A percentile compares a stretch with the other conserved stretches of the same genome.
These are phyloP conservation scores for Margarornis squamiger DNA, from an alignment of 2,797 vertebrate genomes.

Conservation along the genomic window DNA sequence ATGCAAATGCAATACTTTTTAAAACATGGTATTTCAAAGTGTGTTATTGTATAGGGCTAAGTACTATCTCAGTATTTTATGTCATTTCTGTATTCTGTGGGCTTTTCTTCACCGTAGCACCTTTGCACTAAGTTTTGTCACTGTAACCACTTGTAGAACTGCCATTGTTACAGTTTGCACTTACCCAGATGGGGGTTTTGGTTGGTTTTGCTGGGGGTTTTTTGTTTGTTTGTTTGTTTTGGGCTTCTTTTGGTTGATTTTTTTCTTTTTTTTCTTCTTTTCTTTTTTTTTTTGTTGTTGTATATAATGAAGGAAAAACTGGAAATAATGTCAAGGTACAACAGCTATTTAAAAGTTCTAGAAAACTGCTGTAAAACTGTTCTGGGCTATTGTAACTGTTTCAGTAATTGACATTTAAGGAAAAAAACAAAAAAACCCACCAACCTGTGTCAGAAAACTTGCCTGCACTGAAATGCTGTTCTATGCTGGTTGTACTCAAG, in stretches of 20 bases:
- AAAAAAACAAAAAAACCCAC: background rate
- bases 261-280: no score
- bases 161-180: slow-evolving; percentile 61
- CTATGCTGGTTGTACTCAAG: slow-evolving; percentile 66
- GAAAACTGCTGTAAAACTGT: slow-evolving; percentile 62
- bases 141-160: slow-evolving; percentile 71
- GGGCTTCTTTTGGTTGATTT: background rate
- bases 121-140: slow-evolving; percentile 71
- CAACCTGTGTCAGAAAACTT: slow-evolving; percentile 59
- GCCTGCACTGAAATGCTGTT: slow-evolving; percentile 70
- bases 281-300: background rate
- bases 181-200: slow-evolving; percentile 11
- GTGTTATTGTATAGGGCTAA: slow-evolving; percentile 71
- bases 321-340: slow-evolving; percentile 57
- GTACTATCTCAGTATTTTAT: slow-evolving; percentile 67
- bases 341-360: slow-evolving; percentile 54
- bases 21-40: slow-evolving; percentile 65
- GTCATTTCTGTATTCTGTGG: slow-evolving; percentile 71
- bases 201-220: background rate
- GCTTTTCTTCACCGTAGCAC: slow-evolving; percentile 58
- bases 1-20: slow-evolving; percentile 77
- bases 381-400: slow-evolving; percentile 63
- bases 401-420: slow-evolving; percentile 39
- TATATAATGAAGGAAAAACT: slow-evolving; percentile 48
- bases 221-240: background rate